Conservation (phyloP, 2,113 vertebrate genomes). For the Panthera uncia region DNA sequence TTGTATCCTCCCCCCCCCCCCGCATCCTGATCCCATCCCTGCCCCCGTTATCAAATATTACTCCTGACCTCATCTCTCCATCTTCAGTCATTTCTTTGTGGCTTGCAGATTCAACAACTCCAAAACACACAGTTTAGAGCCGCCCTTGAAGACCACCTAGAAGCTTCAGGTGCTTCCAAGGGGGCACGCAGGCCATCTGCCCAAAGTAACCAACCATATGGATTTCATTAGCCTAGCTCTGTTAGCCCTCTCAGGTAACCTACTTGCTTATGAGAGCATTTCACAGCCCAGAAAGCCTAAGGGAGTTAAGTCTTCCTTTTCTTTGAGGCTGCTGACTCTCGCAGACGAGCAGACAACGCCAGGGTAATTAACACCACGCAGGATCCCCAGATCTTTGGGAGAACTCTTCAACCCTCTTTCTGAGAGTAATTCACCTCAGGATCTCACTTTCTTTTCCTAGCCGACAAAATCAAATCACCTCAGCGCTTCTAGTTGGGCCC, state of each 20-base stretch:
- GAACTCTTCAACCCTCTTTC: slow-evolving; percentile 44
- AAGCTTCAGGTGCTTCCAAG: slow-evolving; percentile 57
- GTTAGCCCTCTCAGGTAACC: slow-evolving; percentile 63
- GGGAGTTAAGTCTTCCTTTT: slow-evolving; percentile 55
- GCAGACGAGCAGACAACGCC: slow-evolving; percentile 31
- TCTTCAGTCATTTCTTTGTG: slow-evolving; percentile 40
- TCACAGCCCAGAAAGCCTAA: slow-evolving; percentile 63
- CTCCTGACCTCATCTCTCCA: slow-evolving; percentile 33
- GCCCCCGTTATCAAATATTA: slow-evolving; percentile 38
- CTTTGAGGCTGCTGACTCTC: slow-evolving; percentile 59
- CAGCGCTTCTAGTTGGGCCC: slow-evolving; percentile 43
- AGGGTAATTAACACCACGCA: slow-evolving; percentile 64
- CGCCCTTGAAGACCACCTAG: slow-evolving; percentile 71
- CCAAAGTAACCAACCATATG: slow-evolving; percentile 73
- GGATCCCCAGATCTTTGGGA: slow-evolving; percentile 44
- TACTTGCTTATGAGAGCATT: slow-evolving; percentile 77
- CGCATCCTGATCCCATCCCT: background rate
- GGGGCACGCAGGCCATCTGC: slow-evolving; percentile 61
- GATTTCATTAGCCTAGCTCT: slow-evolving; percentile 69
- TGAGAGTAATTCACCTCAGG: slow-evolving; percentile 47
- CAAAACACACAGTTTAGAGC: background rate
- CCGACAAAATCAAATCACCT: slow-evolving; percentile 69
- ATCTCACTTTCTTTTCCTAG: slow-evolving; percentile 47
- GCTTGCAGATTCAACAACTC: background rate
- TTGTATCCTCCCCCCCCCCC: background rate